phyloP scores from a whole-genome alignment of 2,113 vertebrate species.

The Corythaixoides concolor region DNA sequence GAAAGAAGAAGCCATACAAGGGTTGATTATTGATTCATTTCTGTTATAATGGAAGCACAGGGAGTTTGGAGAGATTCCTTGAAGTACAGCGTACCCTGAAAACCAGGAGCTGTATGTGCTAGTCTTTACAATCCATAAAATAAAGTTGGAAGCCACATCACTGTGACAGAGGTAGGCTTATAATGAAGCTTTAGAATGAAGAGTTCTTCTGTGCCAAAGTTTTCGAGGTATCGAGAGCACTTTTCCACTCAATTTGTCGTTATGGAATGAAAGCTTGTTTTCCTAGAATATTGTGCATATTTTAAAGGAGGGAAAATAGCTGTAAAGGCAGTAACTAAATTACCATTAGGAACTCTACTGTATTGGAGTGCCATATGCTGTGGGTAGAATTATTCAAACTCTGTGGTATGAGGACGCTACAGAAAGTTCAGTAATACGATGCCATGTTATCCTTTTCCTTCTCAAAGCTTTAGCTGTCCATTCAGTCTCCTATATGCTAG shows the following conservation, averaged over 20 bases:
- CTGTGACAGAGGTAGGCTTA: constrained; percentile 55
- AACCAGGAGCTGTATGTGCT: neutral
- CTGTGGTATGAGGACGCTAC: neutral
- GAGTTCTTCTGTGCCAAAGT: constrained; percentile 29
- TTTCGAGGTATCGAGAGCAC: neutral
- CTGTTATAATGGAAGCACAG: constrained; percentile 13
- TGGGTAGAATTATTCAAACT: constrained; percentile 10
- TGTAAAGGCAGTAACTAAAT: neutral
- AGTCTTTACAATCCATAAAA: neutral
- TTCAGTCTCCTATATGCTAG: neutral
- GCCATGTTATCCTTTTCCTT: constrained; percentile 24
- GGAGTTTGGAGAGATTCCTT: neutral
- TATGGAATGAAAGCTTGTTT: constrained; percentile 1
- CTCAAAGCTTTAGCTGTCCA: constrained; percentile 10
- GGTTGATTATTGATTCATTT: neutral
- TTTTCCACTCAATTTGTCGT: neutral
- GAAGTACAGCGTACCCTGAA: neutral
- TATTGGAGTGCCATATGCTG: neutral
- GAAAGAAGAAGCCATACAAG: neutral
- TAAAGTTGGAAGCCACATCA: constrained; percentile 40
- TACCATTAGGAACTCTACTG: neutral
- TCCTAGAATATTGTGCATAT: constrained; percentile 16
- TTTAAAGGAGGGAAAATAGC: constrained; percentile 1
- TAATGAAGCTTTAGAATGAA: neutral
- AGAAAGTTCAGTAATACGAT: constrained; percentile 9